Evolutionary conservation across 2,888 invertebrate genomes (phyloP).

Genomic region (Reticulitermes lucifugus): DNA sequence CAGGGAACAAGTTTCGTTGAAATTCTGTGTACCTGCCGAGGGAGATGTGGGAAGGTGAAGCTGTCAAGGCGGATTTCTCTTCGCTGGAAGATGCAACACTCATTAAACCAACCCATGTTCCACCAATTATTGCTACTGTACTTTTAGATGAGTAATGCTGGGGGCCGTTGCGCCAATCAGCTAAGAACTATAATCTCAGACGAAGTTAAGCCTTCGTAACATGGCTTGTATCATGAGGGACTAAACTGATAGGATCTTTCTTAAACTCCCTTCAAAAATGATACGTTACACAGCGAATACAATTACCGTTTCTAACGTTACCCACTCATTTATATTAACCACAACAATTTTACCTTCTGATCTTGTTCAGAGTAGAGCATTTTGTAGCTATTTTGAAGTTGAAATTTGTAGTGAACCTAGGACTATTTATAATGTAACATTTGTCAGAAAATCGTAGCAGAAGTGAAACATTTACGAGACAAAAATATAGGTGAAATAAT

Average conservation of each 20-base stretch:
- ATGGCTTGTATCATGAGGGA: not conserved
- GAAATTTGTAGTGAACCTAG: no score
- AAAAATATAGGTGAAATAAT: no score
- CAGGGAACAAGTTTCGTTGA: not conserved
- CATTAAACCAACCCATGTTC: not conserved
- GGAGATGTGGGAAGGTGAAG: not conserved
- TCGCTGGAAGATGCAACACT: not conserved
- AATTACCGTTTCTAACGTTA: not conserved
- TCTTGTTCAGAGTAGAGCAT: not conserved
- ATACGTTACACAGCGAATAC: not conserved
- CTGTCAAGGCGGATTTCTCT: conserved; percentile 1
- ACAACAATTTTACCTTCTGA: not conserved
- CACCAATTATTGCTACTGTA: conserved; percentile 4
- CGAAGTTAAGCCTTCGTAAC: conserved; percentile 1
- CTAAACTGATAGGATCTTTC: not conserved
- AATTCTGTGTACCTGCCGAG: conserved; percentile 1
- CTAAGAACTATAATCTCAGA: conserved; percentile 2
- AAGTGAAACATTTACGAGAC: no score
- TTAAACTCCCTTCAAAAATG: not conserved
- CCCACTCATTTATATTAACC: not conserved
- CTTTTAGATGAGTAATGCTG: conserved; percentile 13
- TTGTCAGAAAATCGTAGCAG: no score
- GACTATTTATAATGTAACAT: no score
- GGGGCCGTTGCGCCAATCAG: not conserved
- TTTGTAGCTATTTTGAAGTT: no score